Evolutionary conservation across 2,113 vertebrate genomes (phyloP).

Genomic region (Naja naja): DNA sequence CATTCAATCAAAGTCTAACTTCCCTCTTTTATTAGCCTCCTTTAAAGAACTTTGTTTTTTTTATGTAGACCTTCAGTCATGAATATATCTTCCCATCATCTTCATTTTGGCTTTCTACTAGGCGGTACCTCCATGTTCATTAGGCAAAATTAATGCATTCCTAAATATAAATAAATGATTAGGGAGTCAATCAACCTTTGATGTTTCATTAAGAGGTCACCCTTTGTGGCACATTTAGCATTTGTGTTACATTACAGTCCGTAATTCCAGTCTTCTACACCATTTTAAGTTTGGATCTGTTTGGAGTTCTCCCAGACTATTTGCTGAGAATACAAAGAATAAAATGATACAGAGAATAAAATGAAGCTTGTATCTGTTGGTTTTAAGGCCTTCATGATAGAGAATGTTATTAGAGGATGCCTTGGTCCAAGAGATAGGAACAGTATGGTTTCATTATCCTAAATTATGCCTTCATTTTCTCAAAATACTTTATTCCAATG

Average conservation of each 20-base stretch:
- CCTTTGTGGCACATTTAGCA: background rate
- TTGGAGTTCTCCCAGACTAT: background rate
- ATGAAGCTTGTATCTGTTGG: background rate
- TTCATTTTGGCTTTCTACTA: background rate
- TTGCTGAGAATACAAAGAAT: background rate
- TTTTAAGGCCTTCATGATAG: background rate
- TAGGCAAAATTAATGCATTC: slow-evolving; percentile 15
- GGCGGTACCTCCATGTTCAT: rapidly evolving
- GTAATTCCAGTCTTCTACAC: background rate
- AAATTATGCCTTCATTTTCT: slow-evolving; percentile 16
- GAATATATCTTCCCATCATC: background rate
- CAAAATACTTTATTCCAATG: background rate
- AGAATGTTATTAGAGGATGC: background rate
- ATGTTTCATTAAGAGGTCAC: background rate
- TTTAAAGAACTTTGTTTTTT: background rate
- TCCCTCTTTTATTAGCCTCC: background rate
- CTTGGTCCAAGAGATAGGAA: background rate
- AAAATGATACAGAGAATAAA: background rate
- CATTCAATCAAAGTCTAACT: background rate
- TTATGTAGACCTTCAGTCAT: background rate
- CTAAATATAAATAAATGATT: slow-evolving; percentile 10
- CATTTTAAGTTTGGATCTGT: background rate
- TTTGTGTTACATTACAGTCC: background rate
- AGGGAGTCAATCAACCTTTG: background rate
- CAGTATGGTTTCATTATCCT: slow-evolving; percentile 23